Base-by-base conservation (phyloP, 2,888 invertebrate species). In the Diplazon laetatorius region DNA sequence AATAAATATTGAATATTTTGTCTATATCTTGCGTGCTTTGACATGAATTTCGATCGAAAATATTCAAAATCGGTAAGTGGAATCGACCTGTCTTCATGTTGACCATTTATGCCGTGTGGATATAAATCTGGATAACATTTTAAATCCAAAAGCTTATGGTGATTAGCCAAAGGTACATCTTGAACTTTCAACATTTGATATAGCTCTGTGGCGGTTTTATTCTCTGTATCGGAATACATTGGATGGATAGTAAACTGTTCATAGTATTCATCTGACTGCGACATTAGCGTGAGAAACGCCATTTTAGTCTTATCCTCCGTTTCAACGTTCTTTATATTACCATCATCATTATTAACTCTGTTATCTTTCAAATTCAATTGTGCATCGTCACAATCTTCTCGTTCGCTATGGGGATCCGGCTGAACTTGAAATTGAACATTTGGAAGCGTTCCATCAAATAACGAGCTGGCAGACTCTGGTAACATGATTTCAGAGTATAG, bases 161-260 rank as follows among this genome's bases (percentile, higher is more conserved):
- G 37, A 37, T 66, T 68, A 75, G 60, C 14, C 44, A 62, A 6
- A 2, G 60, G 22, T 4, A 62, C 2, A 14, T 60, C 82, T 20
- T 71, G 70, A 20, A 85, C 65, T 71, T 80, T 82, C 4, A 78
- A 25, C 83, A 84, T 80, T 72, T 85, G 83, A 76, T 84, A 85
- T 5, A 84, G 60, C n/a, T 80, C 79, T 30, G 83, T 68, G 20
- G 79, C 78, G 1, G 71, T 73, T 60, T 74, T 79, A 60, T 83
- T 83, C 59, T 68, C 55, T 78, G 82, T 77, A 16, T 68, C 72
- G 12, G 80, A 82, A 63, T 83, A 60, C 35, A 85, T 48, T 12
- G 85, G 82, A 75, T 78, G 73, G 50, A 81, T 84, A 1, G 80
- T 84, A 50, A 60, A 81, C 37, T 81, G 80, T 62, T 80, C 78